Percentiles rank a stretch among this genome's conserved stretches.
Evolutionary conservation across 1,140 invertebrate genomes (phyloP).

Genomic region (Calliphora vicina): DNA sequence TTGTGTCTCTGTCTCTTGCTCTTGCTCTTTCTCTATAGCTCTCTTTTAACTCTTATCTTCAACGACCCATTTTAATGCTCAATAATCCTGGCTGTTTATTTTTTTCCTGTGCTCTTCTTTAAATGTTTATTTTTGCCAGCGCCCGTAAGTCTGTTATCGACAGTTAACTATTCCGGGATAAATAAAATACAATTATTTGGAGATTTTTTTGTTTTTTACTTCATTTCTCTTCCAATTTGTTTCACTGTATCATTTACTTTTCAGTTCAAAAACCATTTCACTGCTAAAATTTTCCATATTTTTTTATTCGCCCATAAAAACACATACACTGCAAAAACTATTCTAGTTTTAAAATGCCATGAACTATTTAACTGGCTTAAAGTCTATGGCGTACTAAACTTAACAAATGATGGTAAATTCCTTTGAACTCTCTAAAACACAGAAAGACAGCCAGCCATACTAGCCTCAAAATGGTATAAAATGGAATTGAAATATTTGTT

Average conservation of each 20-base stretch:
- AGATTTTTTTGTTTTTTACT: background rate
- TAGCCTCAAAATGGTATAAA: background rate
- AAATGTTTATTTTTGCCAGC: background rate
- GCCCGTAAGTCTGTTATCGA: background rate
- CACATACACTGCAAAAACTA: too few relatives aligned
- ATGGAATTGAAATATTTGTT: slow-evolving; percentile 18
- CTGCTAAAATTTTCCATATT: too few relatives aligned
- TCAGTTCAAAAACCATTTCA: too few relatives aligned
- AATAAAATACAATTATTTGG: background rate
- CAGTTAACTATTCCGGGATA: background rate
- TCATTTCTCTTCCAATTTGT: background rate
- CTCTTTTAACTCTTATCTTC: background rate
- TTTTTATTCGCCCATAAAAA: too few relatives aligned
- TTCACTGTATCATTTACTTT: background rate
- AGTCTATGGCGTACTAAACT: slow-evolving; percentile 5
- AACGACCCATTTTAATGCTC: slow-evolving; percentile 1
- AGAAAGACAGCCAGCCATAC: background rate
- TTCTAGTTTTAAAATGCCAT: background rate
- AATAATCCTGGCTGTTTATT: background rate
- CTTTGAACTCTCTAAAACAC: slow-evolving; percentile 15
- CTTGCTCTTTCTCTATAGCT: background rate
- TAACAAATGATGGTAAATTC: slow-evolving; percentile 17
- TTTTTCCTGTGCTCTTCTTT: background rate
- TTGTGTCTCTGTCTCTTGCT: background rate
- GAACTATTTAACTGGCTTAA: slow-evolving; percentile 18